Base-by-base conservation (phyloP, 2,797 vertebrate species). In the Capromys pilorides region DNA sequence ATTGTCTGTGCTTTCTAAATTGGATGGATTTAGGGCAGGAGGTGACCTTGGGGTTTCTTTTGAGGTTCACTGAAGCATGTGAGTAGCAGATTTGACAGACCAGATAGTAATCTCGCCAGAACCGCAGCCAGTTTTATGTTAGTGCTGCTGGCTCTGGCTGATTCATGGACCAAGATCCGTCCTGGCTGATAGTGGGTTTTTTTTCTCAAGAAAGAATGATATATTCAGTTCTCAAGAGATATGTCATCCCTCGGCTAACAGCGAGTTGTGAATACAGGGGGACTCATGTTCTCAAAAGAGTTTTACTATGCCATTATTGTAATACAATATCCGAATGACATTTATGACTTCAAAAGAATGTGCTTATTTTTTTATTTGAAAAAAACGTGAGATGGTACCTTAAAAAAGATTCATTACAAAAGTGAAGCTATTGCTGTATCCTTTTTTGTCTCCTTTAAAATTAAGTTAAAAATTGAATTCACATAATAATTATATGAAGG, bases 311-410 rank as follows among this genome's bases (percentile, higher is more conserved):
- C 73, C n/a, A 33, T 77, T 78, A 62, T 75, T 82, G 77, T 75
- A 82, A 93, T 85, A 77, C 2, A 26, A 13, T 59, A 75, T 67
- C 86, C 82, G 69, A 95, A 39, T 81, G 88, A 86, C 86, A 71
- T 86, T 95, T 95, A 90, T 39, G 62, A 39, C 54, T 90, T 78
- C 51, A 49, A 92, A 95, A 96, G 86, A 96, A 93, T 89, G 66
- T 61, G 19, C 36, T 94, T 36, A 36, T 92, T 94, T 92, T 26
- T 94, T 95, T 94, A 93, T 57, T 89, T 80, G 49, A 54, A 28
- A 73, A 80, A 82, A 66, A 86, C 21, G 14, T 85, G 81, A 90
- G 36, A 51, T 92, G 57, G 73, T 62, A 77, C 91, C 90, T 96
- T 83, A 80, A 73, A 88, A 95, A 96, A 28, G 41, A 82, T 82